Conservation (phyloP, 2,888 invertebrate genomes). For the Orthonychiurus folsomi region DNA sequence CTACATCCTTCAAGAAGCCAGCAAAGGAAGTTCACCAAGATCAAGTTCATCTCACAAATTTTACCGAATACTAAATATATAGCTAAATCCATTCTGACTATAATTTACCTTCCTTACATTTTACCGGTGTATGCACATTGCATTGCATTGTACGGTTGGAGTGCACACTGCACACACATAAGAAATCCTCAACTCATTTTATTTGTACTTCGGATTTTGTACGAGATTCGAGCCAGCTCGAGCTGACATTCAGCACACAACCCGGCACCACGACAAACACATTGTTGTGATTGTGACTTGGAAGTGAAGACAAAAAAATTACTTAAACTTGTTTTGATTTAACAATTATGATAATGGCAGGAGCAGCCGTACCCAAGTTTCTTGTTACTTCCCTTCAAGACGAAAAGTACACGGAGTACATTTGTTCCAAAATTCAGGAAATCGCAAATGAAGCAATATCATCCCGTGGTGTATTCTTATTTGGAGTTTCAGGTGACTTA, state of each 20-base stretch:
- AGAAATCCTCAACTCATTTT: no score
- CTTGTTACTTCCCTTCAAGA: constrained; percentile 42
- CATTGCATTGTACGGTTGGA: no score
- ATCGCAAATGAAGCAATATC: constrained; percentile 58
- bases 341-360: constrained; percentile 3
- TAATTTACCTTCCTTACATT: no score
- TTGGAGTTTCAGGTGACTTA: constrained; percentile 79
- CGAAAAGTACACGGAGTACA: constrained; percentile 52
- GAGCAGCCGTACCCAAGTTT: constrained; percentile 6
- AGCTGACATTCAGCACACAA: no score
- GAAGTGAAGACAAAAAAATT: not conserved
- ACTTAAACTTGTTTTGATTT: not conserved
- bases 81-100: no score
- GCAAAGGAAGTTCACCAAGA: not conserved
- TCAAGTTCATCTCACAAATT: not conserved
- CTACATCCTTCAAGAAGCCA: not conserved
- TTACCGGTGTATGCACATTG: no score
- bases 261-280: no score
- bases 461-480: constrained; percentile 57
- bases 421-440: constrained; percentile 56
- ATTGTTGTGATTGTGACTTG: no score
- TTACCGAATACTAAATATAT: no score
- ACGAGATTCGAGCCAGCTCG: no score
- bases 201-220: no score
- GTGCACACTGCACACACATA: no score